phyloP scores from a whole-genome alignment of 2,797 vertebrate genomes.

The Oryzias sinensis region DNA sequence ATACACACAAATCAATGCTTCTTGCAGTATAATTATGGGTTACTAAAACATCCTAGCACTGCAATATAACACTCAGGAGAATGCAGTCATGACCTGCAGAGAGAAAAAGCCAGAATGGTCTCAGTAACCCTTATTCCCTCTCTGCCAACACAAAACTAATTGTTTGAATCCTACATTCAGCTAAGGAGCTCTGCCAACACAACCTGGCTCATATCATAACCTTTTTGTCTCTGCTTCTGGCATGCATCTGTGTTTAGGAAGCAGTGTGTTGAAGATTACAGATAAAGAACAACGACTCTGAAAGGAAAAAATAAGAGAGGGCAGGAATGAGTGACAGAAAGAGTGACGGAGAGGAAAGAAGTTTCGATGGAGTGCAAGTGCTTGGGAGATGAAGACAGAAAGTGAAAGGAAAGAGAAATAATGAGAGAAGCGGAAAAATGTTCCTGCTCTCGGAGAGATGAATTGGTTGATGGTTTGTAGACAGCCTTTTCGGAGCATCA shows the following conservation, averaged over 20 bases:
- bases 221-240: constrained; percentile 69
- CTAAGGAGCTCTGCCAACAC: constrained; percentile 67
- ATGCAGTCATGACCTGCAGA: constrained; percentile 38
- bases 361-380: constrained; percentile 42
- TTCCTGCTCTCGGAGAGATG: constrained; percentile 61
- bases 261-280: constrained; percentile 66
- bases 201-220: constrained; percentile 65
- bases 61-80: constrained; percentile 46
- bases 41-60: constrained; percentile 58
- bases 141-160: constrained; percentile 56
- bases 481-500: constrained; percentile 67
- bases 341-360: constrained; percentile 28
- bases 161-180: constrained; percentile 65
- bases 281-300: constrained; percentile 63
- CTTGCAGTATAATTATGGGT: constrained; percentile 60
- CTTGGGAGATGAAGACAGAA: constrained; percentile 58
- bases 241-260: constrained; percentile 58
- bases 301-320: constrained; percentile 43
- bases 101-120: constrained; percentile 54
- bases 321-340: constrained; percentile 53
- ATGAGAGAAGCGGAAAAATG: constrained; percentile 69
- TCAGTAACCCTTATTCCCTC: constrained; percentile 53
- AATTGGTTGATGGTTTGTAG: constrained; percentile 73
- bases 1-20: constrained; percentile 63
- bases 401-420: constrained; percentile 63